A percentile compares a stretch with the other conserved stretches of the same genome.
phyloP scores from a whole-genome alignment of 1,140 invertebrate species.

The Telenomus remus region DNA sequence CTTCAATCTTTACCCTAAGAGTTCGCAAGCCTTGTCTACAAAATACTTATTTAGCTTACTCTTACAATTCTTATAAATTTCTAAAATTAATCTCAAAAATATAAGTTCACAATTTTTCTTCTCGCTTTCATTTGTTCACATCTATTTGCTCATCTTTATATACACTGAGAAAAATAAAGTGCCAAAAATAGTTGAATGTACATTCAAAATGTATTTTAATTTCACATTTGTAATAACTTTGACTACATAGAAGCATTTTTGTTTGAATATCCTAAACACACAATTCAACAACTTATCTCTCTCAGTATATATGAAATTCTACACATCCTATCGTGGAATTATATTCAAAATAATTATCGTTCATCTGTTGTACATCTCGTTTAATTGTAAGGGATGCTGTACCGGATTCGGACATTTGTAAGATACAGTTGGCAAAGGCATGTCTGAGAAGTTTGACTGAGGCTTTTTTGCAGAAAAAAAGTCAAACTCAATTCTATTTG shows the following conservation, averaged over 20 bases:
- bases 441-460: slow-evolving; percentile 44
- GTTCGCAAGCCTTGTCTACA: slow-evolving; percentile 63
- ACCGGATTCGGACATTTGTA: slow-evolving; percentile 36
- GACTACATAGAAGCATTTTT: no score
- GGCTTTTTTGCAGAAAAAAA: slow-evolving; percentile 14
- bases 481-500: background rate
- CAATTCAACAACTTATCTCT: no score
- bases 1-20: slow-evolving; percentile 51
- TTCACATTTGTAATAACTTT: no score
- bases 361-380: slow-evolving; percentile 15
- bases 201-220: no score
- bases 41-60: slow-evolving; percentile 65
- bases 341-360: slow-evolving; percentile 33
- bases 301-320: no score
- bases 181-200: no score
- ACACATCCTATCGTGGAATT: background rate
- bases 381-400: slow-evolving; percentile 8
- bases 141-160: slow-evolving; percentile 1
- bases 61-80: slow-evolving; percentile 74
- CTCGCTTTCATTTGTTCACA: background rate
- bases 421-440: slow-evolving; percentile 64
- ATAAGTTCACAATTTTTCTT: slow-evolving; percentile 62
- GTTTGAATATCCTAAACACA: no score
- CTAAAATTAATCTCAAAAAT: slow-evolving; percentile 76
- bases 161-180: no score